Conservation (phyloP, 2,113 vertebrate genomes). For the Pelecanus crispus region DNA sequence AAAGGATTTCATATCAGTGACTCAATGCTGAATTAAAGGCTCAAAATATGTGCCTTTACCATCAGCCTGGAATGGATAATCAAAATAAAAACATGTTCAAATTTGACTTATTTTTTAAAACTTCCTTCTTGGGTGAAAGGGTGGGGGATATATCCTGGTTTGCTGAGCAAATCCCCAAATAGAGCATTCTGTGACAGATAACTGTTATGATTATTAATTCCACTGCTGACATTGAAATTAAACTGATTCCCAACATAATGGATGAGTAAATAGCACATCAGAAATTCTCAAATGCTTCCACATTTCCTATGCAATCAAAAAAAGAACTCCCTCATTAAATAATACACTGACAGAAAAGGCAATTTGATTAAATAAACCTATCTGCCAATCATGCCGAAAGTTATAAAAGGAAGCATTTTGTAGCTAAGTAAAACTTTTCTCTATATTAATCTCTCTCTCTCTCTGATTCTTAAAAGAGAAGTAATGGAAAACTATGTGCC, state of each 20-base stretch:
- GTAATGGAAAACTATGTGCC: not conserved
- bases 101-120: not conserved
- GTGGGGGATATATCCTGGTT: not conserved
- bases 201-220: slow-evolving; percentile 51
- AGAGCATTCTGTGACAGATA: slow-evolving; percentile 38
- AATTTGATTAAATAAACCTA: slow-evolving; percentile 50
- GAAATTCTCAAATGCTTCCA: slow-evolving; percentile 40
- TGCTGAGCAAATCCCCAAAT: slow-evolving; percentile 28
- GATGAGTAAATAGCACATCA: slow-evolving; percentile 54
- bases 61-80: slow-evolving; percentile 1
- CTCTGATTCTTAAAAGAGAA: not conserved
- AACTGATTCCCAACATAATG: slow-evolving; percentile 48
- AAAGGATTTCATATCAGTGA: not conserved
- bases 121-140: not conserved
- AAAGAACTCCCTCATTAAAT: slow-evolving; percentile 43
- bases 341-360: slow-evolving; percentile 44
- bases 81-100: not conserved
- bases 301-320: slow-evolving; percentile 46
- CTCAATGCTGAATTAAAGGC: not conserved
- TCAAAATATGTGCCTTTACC: not conserved
- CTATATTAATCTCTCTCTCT: not conserved
- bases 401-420: slow-evolving; percentile 15
- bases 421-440: slow-evolving; percentile 28
- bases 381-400: slow-evolving; percentile 32
- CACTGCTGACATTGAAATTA: slow-evolving; percentile 54